Conservation (phyloP, 2,888 invertebrate species). For the Drosophila kuntzei region DNA sequence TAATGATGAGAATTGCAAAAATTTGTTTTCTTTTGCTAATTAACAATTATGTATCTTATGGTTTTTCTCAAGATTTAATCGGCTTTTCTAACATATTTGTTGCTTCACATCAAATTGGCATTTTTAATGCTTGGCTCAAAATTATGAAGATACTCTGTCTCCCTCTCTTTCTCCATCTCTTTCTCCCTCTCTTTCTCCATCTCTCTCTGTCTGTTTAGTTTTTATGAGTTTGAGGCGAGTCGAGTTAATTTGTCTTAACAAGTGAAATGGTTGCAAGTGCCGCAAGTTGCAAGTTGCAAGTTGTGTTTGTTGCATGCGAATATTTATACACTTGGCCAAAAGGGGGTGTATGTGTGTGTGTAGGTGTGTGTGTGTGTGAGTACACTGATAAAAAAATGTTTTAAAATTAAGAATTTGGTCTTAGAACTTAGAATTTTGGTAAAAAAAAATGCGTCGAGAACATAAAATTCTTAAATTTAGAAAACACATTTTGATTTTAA, state of each 20-base stretch:
- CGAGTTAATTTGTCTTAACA: conserved; percentile 20
- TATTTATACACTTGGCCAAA: neutral
- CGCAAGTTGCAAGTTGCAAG: conserved; percentile 10
- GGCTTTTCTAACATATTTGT: conserved; percentile 2
- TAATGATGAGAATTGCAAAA: neutral
- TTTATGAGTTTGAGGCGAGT: conserved; percentile 3
- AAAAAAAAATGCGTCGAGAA: no score
- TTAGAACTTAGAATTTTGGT: no score
- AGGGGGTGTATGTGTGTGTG: neutral
- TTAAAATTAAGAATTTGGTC: no score
- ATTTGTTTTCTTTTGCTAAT: neutral
- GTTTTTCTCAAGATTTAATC: neutral
- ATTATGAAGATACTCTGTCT: neutral
- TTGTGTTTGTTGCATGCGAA: conserved; percentile 16
- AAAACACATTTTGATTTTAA: no score
- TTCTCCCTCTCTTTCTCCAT: neutral
- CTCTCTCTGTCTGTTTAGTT: neutral
- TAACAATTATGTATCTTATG: neutral
- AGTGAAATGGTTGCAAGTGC: conserved; percentile 14
- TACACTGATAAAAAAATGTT: no score
- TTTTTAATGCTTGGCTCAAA: neutral
- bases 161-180: neutral
- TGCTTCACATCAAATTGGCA: neutral
- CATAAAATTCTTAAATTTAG: no score
- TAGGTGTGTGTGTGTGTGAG: conserved; percentile 13